phyloP scores from a whole-genome alignment of 2,888 invertebrate genomes.

The Limnephilus lunatus region DNA sequence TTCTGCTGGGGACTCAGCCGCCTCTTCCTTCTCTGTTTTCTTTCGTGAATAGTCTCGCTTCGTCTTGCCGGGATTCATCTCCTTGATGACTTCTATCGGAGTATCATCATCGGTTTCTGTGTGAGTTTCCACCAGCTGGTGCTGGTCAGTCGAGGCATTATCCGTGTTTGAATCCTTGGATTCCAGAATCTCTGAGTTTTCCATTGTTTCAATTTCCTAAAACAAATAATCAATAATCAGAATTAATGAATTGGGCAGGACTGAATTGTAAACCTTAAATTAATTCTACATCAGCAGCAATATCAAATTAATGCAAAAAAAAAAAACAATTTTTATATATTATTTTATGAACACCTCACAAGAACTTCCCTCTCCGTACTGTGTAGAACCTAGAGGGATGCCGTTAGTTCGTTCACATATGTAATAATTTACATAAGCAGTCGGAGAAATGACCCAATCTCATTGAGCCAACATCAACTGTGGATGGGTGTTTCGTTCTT shows the following conservation, averaged over 20 bases:
- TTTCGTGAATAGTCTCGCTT: conserved; percentile 80
- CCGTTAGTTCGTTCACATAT: neutral
- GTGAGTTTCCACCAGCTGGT: conserved; percentile 65
- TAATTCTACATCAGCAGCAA: neutral
- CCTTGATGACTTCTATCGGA: conserved; percentile 79
- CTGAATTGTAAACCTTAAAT: neutral
- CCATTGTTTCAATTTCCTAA: conserved; percentile 63
- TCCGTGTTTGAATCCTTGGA: conserved; percentile 66
- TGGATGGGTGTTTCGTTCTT: neutral
- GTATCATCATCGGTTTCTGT: conserved; percentile 79
- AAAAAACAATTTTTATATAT: too few relatives aligned
- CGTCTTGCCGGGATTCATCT: conserved; percentile 80
- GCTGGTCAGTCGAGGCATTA: neutral
- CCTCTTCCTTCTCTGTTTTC: conserved; percentile 74
- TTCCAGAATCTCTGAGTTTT: conserved; percentile 67
- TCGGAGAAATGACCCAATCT: neutral
- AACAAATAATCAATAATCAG: neutral
- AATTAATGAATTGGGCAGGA: neutral
- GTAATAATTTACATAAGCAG: neutral
- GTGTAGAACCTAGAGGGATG: neutral
- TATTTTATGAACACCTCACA: too few relatives aligned
- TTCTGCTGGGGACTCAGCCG: conserved; percentile 69
- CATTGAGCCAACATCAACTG: neutral
- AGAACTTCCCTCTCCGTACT: too few relatives aligned
- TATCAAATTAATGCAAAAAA: too few relatives aligned